Base-by-base conservation (phyloP, 37 sponge, comb jelly and placozoan genomes). In the Chondrilla cf. caribensis region DNA sequence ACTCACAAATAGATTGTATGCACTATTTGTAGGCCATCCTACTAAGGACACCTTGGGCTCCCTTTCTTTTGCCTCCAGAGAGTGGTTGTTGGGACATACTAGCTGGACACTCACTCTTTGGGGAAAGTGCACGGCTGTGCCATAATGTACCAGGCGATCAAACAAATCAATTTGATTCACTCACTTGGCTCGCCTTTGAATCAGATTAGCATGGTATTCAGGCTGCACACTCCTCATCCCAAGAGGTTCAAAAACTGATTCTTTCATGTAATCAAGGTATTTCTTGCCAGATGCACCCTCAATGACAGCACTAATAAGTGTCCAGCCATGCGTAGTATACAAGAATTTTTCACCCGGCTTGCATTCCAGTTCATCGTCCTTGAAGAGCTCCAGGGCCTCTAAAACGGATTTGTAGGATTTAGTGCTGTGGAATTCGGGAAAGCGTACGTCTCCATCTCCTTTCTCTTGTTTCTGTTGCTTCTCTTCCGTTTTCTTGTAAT, bases 321-420 rank as follows among this genome's bases (percentile, higher is more conserved):
- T 92, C 94, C 94, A 96, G 0, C 90, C 97, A 66, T 88, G 89
- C 36, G 97, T 92, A 22, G 95, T 88, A 70, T 94, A 97, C 73
- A 86, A 54, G 60, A 84, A 94, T 41, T 80, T 37, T 0, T 58
- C 77, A 86, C 93, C 91, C 29, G 93, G 96, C 29, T 82, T 71
- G 44, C 38, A 84, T 0, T 89, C 0, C 15, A 95, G 82, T 4
- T 85, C 82, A 66, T 97, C 97, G 17, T 87, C 64, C 2, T 58
- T 58, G 79, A 97, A 92, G 8, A 97, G 58, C 28, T 89, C 37
- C 7, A 97, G 72, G 38, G 93, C 84, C 7, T 94, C 89, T 25
- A 37, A 31, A 0, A 92, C 64, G 25, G 68, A 71, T 37, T 87
- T 60, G 62, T 82, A 97, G 54, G 90, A 85, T 0, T 60, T 25